These are phyloP conservation scores for Bubo bubo DNA, from an alignment of 2,113 vertebrate species.

Conservation along the genomic window DNA sequence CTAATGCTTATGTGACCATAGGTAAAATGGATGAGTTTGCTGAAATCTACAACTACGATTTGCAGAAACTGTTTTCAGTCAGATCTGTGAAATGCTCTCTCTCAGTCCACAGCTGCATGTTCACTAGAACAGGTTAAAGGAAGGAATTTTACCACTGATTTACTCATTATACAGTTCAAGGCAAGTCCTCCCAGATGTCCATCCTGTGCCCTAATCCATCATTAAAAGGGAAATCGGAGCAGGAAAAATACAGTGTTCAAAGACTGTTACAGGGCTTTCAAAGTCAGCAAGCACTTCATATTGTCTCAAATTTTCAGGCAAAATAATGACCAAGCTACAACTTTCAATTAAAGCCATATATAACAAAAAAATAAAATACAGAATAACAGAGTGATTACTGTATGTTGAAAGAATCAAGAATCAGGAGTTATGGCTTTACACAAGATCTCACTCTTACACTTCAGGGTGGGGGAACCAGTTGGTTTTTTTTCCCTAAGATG, in stretches of 20 bases:
- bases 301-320: not conserved
- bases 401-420: not conserved
- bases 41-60: not conserved
- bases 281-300: not conserved
- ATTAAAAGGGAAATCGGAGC: not conserved
- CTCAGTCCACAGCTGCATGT: not conserved
- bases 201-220: not conserved
- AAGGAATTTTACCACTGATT: not conserved
- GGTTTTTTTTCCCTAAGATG: not conserved
- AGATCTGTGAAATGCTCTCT: not conserved
- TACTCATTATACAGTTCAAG: not conserved
- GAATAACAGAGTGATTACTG: not conserved
- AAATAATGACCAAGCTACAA: not conserved
- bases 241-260: not conserved
- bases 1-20: not conserved
- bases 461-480: fast-evolving
- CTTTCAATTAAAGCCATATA: not conserved
- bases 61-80: not conserved
- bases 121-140: not conserved
- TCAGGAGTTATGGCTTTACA: not conserved
- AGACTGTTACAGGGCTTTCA: not conserved
- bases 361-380: not conserved
- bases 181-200: not conserved
- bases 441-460: not conserved
- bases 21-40: not conserved